phyloP scores from a whole-genome alignment of 2,113 vertebrate species.

The Ceuthmochares aereus region DNA sequence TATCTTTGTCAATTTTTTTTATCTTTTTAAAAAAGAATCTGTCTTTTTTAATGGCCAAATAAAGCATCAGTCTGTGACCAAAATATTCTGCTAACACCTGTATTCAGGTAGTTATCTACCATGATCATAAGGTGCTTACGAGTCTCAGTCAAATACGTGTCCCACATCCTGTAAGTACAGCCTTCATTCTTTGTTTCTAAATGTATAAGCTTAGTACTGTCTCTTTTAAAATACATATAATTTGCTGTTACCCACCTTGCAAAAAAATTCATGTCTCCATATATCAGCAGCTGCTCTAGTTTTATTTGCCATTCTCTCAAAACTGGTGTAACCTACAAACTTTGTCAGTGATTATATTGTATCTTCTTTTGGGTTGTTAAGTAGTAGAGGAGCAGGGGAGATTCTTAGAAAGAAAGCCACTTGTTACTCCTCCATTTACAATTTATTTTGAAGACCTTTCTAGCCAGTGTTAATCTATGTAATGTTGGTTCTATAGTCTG shows the following conservation, averaged over 20 bases:
- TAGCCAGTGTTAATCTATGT: background rate
- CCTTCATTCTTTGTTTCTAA: background rate
- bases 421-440: background rate
- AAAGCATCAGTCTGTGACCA: background rate
- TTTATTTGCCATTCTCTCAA: background rate
- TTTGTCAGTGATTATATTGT: background rate
- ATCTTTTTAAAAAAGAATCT: background rate
- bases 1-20: background rate
- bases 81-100: background rate
- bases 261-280: background rate
- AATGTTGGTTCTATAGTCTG: background rate
- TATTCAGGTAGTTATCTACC: background rate
- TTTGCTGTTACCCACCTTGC: background rate
- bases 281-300: background rate
- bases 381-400: background rate
- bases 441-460: background rate
- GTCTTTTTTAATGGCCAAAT: background rate
- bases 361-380: background rate
- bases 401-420: background rate
- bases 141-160: background rate
- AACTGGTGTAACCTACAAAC: background rate
- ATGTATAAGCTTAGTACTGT: background rate
- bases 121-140: background rate
- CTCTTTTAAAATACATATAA: background rate
- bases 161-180: background rate